A percentile compares a stretch with the other conserved stretches of the same genome.
Evolutionary conservation across 2,888 invertebrate species (phyloP).

Genomic region (Pristionchus mayeri): DNA sequence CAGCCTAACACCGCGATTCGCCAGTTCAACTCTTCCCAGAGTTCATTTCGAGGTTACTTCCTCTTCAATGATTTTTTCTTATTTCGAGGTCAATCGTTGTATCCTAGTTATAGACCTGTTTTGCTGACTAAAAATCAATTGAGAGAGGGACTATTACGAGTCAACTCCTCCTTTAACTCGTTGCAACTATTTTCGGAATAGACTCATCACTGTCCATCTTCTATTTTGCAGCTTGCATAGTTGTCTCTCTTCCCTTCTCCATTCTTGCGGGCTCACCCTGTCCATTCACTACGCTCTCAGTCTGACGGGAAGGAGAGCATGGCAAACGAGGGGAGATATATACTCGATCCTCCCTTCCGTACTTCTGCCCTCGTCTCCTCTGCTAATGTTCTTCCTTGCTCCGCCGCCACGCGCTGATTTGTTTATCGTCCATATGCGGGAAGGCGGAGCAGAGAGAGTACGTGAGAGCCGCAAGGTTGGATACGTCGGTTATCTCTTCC

Average conservation of each 20-base stretch:
- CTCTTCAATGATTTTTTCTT: neutral
- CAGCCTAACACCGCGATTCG: no score
- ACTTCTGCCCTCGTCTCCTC: neutral
- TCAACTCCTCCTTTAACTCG: neutral
- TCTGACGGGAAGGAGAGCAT: neutral
- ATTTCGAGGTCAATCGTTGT: no score
- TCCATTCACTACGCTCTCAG: neutral
- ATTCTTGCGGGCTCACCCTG: neutral
- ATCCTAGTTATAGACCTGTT: no score
- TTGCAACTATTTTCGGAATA: neutral
- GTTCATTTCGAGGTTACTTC: no score
- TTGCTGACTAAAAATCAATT: no score
- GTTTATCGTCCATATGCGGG: slow-evolving; percentile 42
- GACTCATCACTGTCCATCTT: neutral
- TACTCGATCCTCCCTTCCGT: neutral
- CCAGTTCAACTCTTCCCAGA: neutral
- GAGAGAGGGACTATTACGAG: neutral
- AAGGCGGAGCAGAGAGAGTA: neutral
- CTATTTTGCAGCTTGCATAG: neutral
- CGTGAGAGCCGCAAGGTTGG: neutral
- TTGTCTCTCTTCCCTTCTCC: neutral
- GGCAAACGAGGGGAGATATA: neutral
- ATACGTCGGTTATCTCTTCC: neutral
- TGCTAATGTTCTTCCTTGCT: neutral
- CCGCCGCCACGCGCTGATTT: slow-evolving; percentile 17